These are phyloP conservation scores for Andricus grossulariae DNA, from an alignment of 1,140 invertebrate genomes.

Conservation along the genomic window DNA sequence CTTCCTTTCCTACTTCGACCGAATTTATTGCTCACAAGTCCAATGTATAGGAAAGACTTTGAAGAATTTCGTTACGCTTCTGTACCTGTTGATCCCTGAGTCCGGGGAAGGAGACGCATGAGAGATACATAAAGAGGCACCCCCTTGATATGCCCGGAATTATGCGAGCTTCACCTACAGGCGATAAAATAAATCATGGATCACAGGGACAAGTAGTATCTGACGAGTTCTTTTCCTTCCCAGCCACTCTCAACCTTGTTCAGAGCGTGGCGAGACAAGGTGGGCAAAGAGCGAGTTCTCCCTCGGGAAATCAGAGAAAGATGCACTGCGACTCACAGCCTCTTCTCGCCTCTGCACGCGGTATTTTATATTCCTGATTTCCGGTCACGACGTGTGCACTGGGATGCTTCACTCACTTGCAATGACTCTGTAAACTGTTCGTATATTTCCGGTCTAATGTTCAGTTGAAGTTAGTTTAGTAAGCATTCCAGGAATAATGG, in stretches of 20 bases:
- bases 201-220: neutral
- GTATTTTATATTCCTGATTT: slow-evolving; percentile 20
- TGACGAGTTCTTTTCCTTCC: slow-evolving; percentile 1
- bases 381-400: slow-evolving; percentile 7
- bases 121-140: neutral
- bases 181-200: slow-evolving; percentile 19
- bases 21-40: neutral
- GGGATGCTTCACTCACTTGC: neutral
- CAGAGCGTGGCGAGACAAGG: neutral
- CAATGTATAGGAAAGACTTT: neutral
- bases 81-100: slow-evolving; percentile 11
- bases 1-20: neutral
- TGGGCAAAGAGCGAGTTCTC: neutral
- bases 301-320: slow-evolving; percentile 18
- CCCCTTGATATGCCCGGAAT: neutral
- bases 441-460: too few relatives aligned
- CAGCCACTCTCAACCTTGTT: neutral
- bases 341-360: too few relatives aligned
- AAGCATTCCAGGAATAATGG: too few relatives aligned
- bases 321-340: slow-evolving; percentile 1
- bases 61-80: slow-evolving; percentile 7
- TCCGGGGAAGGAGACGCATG: neutral
- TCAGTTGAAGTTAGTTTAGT: too few relatives aligned
- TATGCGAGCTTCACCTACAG: neutral
- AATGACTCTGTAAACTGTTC: too few relatives aligned